Conservation (phyloP, 2,113 vertebrate genomes). For the Lutjanus erythropterus region DNA sequence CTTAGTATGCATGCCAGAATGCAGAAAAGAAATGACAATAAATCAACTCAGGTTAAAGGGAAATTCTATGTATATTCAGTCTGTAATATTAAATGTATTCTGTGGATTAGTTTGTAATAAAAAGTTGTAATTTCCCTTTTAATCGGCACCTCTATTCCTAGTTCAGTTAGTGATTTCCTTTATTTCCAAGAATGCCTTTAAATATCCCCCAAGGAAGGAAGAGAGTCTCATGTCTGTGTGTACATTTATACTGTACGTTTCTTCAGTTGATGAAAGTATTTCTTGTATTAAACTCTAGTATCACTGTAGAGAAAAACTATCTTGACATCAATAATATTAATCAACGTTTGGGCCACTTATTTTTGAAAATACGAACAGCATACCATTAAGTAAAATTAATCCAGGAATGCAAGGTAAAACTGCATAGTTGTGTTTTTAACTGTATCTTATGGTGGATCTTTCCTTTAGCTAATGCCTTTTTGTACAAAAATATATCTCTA, state of each 20-base stretch:
- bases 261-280: not conserved
- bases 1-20: not conserved
- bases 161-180: conserved; percentile 37
- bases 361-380: conserved; percentile 15
- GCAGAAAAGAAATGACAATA: conserved; percentile 27
- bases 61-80: not conserved
- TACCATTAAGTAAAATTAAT: conserved; percentile 28
- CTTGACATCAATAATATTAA: conserved; percentile 33
- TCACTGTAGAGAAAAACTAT: not conserved
- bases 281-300: conserved; percentile 1
- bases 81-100: not conserved
- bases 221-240: not conserved
- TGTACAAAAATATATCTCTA: conserved; percentile 65
- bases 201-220: not conserved
- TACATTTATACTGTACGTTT: not conserved
- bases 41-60: not conserved
- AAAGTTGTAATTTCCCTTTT: conserved; percentile 32
- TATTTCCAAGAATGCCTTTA: conserved; percentile 29
- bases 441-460: conserved; percentile 9
- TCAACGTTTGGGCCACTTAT: conserved; percentile 17
- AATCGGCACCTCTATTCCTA: not conserved
- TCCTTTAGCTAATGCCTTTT: conserved; percentile 22
- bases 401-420: conserved; percentile 52
- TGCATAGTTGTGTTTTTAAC: conserved; percentile 56
- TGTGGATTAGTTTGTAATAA: not conserved